Conservation (phyloP, 2,888 invertebrate species). For the Drosophila demipolita region DNA sequence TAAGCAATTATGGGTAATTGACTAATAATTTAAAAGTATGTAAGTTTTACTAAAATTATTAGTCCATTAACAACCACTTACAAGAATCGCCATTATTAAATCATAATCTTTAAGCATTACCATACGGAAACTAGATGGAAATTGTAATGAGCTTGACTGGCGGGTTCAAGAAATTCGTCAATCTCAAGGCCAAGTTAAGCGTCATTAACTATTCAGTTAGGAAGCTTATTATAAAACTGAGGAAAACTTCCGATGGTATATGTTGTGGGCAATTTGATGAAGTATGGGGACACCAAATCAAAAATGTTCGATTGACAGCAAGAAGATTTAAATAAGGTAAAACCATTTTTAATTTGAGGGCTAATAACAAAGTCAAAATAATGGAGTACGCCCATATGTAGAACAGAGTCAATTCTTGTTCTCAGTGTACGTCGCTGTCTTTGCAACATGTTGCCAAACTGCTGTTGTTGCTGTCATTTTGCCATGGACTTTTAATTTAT, state of each 20-base stretch:
- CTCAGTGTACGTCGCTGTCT: conserved; percentile 14
- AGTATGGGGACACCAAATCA: not conserved
- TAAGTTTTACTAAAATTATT: not conserved
- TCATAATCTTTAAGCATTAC: not conserved
- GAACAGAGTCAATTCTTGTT: not conserved
- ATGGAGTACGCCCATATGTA: not conserved
- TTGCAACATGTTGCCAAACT: conserved; percentile 63
- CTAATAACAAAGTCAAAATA: not conserved
- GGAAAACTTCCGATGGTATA: not conserved
- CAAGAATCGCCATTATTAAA: not conserved
- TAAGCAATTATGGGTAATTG: too few species aligned
- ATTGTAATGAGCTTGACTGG: not conserved
- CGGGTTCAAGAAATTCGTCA: not conserved
- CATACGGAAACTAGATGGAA: not conserved
- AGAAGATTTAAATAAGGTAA: not conserved
- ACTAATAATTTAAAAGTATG: not conserved
- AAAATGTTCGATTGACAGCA: not conserved
- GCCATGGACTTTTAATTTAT: conserved; percentile 78
- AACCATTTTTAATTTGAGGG: not conserved
- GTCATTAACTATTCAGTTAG: not conserved
- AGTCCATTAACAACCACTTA: not conserved
- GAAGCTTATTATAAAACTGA: not conserved
- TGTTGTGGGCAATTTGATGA: not conserved
- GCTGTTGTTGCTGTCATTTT: conserved; percentile 74
- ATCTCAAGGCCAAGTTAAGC: not conserved